These are phyloP conservation scores for Melieria picta DNA, from an alignment of 2,888 invertebrate species.

Conservation along the genomic window DNA sequence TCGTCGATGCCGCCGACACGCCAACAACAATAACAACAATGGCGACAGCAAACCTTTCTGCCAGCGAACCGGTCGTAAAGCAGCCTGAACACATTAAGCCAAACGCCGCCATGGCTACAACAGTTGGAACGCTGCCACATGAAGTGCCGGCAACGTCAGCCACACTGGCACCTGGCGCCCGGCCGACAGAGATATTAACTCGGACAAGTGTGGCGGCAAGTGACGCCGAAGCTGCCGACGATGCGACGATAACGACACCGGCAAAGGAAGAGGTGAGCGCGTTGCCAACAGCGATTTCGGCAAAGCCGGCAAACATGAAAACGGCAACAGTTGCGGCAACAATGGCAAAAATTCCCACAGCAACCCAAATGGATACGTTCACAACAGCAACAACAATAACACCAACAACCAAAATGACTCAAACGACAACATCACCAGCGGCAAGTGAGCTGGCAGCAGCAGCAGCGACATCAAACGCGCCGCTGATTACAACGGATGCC, in stretches of 20 bases:
- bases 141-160: neutral
- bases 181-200: neutral
- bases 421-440: conserved; percentile 16
- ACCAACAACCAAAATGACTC: neutral
- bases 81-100: too few species aligned
- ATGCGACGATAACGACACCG: neutral
- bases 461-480: conserved; percentile 10
- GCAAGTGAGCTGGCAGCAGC: neutral
- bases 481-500: conserved; percentile 35
- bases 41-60: too few species aligned
- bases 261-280: conserved; percentile 3
- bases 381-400: conserved; percentile 1
- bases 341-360: neutral
- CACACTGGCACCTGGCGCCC: neutral
- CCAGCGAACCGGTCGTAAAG: too few species aligned
- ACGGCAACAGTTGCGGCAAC: conserved; percentile 1
- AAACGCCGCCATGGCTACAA: neutral
- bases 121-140: conserved; percentile 6
- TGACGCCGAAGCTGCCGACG: neutral
- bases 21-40: neutral
- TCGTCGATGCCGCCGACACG: neutral
- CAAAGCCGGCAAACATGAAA: conserved; percentile 9
- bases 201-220: neutral
- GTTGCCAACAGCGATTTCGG: conserved; percentile 16
- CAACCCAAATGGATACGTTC: neutral